These are phyloP conservation scores for Palythoa caribaeorum DNA, from an alignment of 92 coral and sea anemone species.

Conservation along the genomic window DNA sequence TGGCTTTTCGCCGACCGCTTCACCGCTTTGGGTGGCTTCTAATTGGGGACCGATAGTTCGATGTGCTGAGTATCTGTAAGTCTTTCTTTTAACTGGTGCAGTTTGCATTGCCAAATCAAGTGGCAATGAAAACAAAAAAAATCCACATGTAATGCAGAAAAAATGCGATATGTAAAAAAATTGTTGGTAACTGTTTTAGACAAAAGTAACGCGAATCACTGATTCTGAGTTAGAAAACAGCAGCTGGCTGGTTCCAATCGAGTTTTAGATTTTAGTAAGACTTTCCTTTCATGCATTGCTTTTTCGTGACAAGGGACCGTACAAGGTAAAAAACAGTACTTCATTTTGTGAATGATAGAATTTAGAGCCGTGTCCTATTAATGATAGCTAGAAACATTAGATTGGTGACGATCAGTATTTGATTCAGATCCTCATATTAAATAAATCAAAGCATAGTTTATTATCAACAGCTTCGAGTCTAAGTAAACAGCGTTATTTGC, in stretches of 20 bases:
- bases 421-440: background rate
- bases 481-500: background rate
- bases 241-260: background rate
- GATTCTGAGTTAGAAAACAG: background rate
- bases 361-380: too few species aligned
- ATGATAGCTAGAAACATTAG: background rate
- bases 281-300: background rate
- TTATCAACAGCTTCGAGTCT: background rate
- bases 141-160: background rate
- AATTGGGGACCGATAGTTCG: background rate
- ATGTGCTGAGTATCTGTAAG: background rate
- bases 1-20: background rate
- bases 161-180: background rate
- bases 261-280: background rate
- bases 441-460: background rate
- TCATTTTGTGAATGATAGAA: too few species aligned
- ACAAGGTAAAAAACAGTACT: background rate
- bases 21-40: background rate
- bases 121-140: background rate
- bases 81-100: background rate
- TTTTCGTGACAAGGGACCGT: background rate
- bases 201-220: background rate
- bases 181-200: background rate
- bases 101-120: background rate
- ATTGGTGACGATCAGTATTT: background rate